Conservation (phyloP, 2,113 vertebrate genomes). For the Lepisosteus osseus region DNA sequence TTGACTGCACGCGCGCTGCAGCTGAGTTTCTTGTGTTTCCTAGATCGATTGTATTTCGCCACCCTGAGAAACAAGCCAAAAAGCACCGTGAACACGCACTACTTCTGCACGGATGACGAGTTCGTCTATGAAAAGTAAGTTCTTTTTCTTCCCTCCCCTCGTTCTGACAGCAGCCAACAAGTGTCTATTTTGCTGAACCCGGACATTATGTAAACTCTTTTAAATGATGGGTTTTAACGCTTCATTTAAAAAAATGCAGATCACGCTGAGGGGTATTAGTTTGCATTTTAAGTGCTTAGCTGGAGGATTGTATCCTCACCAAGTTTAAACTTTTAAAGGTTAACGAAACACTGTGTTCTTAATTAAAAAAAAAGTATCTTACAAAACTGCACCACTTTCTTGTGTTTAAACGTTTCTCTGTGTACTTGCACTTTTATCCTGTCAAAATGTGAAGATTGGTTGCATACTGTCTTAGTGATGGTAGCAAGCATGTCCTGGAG, state of each 20-base stretch:
- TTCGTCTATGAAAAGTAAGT: slow-evolving; percentile 96
- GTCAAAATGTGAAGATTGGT: not conserved
- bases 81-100: slow-evolving; percentile 90
- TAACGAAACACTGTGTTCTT: not conserved
- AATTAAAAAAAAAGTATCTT: too few relatives aligned
- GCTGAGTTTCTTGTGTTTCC: slow-evolving; percentile 25
- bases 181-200: not conserved
- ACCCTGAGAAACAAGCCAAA: slow-evolving; percentile 91
- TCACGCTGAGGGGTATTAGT: too few relatives aligned
- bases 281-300: too few relatives aligned
- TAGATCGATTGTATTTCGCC: slow-evolving; percentile 93
- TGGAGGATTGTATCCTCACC: too few relatives aligned
- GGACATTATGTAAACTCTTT: not conserved
- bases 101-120: slow-evolving; percentile 95
- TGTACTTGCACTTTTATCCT: not conserved
- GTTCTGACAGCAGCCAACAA: slow-evolving; percentile 20
- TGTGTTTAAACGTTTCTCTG: slow-evolving; percentile 39
- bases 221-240: too few relatives aligned
- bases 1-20: too few relatives aligned
- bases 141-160: not conserved
- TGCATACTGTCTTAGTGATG: not conserved
- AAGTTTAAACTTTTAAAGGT: not conserved
- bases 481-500: too few relatives aligned
- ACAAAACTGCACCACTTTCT: too few relatives aligned
- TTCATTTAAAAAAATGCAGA: too few relatives aligned